Evolutionary conservation across 2,888 invertebrate genomes (phyloP).

Genomic region (Lepidochrysops patricia): DNA sequence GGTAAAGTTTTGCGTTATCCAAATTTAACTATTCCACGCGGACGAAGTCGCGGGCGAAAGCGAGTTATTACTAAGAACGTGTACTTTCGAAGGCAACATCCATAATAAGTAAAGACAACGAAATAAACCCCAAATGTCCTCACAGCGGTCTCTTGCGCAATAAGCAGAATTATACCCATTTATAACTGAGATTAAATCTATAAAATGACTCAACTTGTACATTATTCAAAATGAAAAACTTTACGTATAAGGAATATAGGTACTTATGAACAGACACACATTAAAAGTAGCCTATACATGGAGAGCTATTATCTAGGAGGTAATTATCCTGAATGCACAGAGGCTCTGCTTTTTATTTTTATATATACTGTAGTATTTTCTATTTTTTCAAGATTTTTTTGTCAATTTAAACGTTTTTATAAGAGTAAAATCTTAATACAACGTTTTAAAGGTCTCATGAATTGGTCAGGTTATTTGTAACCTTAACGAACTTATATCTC

Average conservation of each 20-base stretch:
- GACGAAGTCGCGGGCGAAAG: too few species aligned
- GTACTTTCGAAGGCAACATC: background rate
- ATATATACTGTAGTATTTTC: background rate
- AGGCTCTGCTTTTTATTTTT: too few species aligned
- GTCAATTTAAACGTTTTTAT: too few species aligned
- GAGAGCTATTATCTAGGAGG: background rate
- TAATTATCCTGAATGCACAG: too few species aligned
- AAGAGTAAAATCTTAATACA: too few species aligned
- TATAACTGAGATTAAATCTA: background rate
- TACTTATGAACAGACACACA: conserved; percentile 21
- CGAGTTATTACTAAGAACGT: background rate
- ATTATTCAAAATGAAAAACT: background rate
- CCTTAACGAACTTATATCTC: background rate
- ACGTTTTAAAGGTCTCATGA: too few species aligned
- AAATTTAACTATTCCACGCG: too few species aligned
- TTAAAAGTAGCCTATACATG: background rate
- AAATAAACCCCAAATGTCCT: background rate
- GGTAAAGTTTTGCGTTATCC: too few species aligned
- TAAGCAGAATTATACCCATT: background rate
- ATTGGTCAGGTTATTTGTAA: too few species aligned
- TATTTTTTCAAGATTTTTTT: too few species aligned
- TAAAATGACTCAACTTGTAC: background rate
- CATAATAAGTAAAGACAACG: background rate
- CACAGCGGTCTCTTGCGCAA: background rate
- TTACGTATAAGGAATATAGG: background rate